Conservation (phyloP, 2,888 invertebrate species). For the Drosophila acutilabella region DNA sequence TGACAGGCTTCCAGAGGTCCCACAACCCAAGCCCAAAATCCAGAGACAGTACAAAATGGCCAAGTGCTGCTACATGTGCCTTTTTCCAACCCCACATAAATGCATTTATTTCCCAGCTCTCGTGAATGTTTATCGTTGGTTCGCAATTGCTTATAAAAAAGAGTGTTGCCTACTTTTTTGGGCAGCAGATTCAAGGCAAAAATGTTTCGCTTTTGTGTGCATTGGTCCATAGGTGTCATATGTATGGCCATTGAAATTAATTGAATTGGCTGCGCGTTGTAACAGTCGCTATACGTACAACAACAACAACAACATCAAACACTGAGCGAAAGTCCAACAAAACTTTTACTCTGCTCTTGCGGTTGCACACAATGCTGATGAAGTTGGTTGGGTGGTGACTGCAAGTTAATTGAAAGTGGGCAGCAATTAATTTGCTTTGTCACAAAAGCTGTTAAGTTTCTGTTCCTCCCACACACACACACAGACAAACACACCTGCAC, state of each 20-base stretch:
- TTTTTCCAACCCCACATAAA: not conserved
- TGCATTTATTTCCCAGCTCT: not conserved
- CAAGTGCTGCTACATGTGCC: not conserved
- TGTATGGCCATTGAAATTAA: constrained; percentile 76
- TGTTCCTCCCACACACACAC: not conserved
- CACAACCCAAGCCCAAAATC: constrained; percentile 4
- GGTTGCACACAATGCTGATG: constrained; percentile 69
- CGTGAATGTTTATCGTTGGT: constrained; percentile 35
- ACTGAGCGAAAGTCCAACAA: constrained; percentile 28
- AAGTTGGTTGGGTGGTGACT: constrained; percentile 41
- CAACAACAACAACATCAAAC: constrained; percentile 12
- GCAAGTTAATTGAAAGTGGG: constrained; percentile 77
- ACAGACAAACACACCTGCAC: not conserved
- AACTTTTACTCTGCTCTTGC: constrained; percentile 58
- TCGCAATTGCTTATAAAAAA: constrained; percentile 68
- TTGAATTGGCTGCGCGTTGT: constrained; percentile 76
- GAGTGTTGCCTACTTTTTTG: constrained; percentile 62
- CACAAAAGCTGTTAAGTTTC: constrained; percentile 70
- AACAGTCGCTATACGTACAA: constrained; percentile 39
- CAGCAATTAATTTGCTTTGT: constrained; percentile 81
- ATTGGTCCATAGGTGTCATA: constrained; percentile 76
- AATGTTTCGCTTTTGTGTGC: constrained; percentile 59
- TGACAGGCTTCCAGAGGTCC: not conserved
- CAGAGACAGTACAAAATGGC: constrained; percentile 4
- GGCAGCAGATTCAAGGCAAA: constrained; percentile 10